Evolutionary conservation across 2,888 invertebrate species (phyloP).

Genomic region (Cordylochernes scorpioides): DNA sequence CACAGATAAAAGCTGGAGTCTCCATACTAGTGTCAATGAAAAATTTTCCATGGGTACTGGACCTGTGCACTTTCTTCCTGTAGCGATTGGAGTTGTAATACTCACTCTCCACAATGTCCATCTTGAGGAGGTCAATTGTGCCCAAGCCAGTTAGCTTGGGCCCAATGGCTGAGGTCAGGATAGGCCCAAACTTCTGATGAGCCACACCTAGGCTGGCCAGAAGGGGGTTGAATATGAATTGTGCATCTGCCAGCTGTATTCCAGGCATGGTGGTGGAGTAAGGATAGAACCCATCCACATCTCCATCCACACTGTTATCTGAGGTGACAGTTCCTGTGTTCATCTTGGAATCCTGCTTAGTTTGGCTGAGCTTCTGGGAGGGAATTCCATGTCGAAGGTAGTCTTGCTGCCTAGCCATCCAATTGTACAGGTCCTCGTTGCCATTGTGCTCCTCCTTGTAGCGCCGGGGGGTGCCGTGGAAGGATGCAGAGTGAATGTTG

Average conservation of each 20-base stretch:
- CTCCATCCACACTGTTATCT: slow-evolving; percentile 17
- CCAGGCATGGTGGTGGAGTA: slow-evolving; percentile 15
- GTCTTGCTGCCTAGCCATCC: slow-evolving; percentile 79
- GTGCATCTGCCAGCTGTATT: slow-evolving; percentile 48
- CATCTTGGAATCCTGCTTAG: slow-evolving; percentile 19
- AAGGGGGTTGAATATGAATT: slow-evolving; percentile 73
- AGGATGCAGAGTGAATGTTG: slow-evolving; percentile 15
- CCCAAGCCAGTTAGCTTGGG: slow-evolving; percentile 36
- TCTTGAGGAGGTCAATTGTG: slow-evolving; percentile 57
- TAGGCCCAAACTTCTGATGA: slow-evolving; percentile 25
- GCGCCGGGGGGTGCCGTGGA: slow-evolving; percentile 15
- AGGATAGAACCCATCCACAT: slow-evolving; percentile 8
- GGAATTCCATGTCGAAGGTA: slow-evolving; percentile 23
- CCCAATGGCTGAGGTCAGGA: slow-evolving; percentile 48
- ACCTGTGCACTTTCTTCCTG: slow-evolving; percentile 18
- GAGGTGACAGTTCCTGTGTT: slow-evolving; percentile 18
- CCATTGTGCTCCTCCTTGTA: slow-evolving; percentile 16
- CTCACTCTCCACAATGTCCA: slow-evolving; percentile 83
- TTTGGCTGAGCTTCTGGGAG: slow-evolving; percentile 16
- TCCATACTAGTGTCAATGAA: slow-evolving; percentile 36
- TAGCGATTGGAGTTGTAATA: slow-evolving; percentile 22
- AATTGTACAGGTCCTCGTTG: slow-evolving; percentile 69
- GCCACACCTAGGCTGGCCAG: slow-evolving; percentile 64
- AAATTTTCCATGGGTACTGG: slow-evolving; percentile 19
- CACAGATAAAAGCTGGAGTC: slow-evolving; percentile 69